Evolutionary conservation across 2,797 vertebrate genomes (phyloP).

Genomic region (Chaetophractus vellerosus): DNA sequence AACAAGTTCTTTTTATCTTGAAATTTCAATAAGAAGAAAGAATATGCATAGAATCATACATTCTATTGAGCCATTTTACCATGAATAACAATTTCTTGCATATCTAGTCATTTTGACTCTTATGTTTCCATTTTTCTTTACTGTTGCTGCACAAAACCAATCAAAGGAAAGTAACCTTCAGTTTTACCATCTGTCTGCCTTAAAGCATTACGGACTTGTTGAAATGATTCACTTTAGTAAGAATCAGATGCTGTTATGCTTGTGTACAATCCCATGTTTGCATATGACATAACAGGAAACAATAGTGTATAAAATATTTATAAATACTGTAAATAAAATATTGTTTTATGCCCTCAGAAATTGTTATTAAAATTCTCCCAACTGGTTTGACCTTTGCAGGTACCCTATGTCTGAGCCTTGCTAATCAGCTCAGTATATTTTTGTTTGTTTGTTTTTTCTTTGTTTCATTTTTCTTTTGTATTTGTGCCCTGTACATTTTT

Average conservation of each 20-base stretch:
- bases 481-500: too few species aligned
- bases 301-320: constrained; percentile 93
- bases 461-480: too few species aligned
- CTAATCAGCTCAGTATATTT: constrained; percentile 81
- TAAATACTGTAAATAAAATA: constrained; percentile 93
- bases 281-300: constrained; percentile 93
- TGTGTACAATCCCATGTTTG: constrained; percentile 87
- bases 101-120: too few species aligned
- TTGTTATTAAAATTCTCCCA: constrained; percentile 89
- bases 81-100: too few species aligned
- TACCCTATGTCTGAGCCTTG: constrained; percentile 82
- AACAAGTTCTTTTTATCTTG: constrained; percentile 88
- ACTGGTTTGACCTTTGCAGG: constrained; percentile 89
- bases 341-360: constrained; percentile 92
- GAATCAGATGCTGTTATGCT: constrained; percentile 92
- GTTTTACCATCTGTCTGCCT: constrained; percentile 89
- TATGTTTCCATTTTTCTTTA: constrained; percentile 85
- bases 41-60: constrained; percentile 88
- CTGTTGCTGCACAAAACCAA: constrained; percentile 87
- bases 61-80: constrained; percentile 87
- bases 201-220: constrained; percentile 90
- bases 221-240: constrained; percentile 93
- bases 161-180: constrained; percentile 87
- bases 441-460: too few species aligned
- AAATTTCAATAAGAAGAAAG: constrained; percentile 87